These are phyloP conservation scores for Ursus arctos DNA, from an alignment of 2,113 vertebrate species.

Conservation along the genomic window DNA sequence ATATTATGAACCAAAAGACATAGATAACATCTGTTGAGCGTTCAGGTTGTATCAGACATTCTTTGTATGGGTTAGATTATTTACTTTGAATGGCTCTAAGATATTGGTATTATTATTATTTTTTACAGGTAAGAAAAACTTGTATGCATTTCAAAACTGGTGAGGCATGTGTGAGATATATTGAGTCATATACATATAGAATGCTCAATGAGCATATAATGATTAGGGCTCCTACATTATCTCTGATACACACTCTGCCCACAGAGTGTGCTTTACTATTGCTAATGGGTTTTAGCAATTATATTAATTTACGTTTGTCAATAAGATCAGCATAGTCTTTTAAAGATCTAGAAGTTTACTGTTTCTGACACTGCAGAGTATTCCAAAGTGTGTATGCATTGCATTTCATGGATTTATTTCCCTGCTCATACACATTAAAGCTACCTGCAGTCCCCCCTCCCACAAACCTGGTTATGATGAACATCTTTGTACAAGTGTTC, in stretches of 20 bases:
- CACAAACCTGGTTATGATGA: background rate
- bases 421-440: background rate
- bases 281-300: background rate
- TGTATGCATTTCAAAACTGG: background rate
- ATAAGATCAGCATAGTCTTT: background rate
- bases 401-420: background rate
- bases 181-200: background rate
- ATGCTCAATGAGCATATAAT: background rate
- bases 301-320: background rate
- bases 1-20: background rate
- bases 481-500: background rate
- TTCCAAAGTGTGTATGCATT: background rate
- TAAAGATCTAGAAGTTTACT: background rate
- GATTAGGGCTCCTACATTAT: background rate
- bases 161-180: background rate
- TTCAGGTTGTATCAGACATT: background rate
- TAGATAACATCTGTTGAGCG: background rate
- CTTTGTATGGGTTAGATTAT: background rate
- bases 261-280: background rate
- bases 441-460: background rate
- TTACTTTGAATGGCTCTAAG: background rate
- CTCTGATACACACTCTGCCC: background rate
- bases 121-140: background rate
- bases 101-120: background rate
- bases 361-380: background rate